Percentiles rank a stretch among this genome's conserved stretches.
phyloP scores from a whole-genome alignment of 1,140 invertebrate genomes.

The Camponotus floridanus region DNA sequence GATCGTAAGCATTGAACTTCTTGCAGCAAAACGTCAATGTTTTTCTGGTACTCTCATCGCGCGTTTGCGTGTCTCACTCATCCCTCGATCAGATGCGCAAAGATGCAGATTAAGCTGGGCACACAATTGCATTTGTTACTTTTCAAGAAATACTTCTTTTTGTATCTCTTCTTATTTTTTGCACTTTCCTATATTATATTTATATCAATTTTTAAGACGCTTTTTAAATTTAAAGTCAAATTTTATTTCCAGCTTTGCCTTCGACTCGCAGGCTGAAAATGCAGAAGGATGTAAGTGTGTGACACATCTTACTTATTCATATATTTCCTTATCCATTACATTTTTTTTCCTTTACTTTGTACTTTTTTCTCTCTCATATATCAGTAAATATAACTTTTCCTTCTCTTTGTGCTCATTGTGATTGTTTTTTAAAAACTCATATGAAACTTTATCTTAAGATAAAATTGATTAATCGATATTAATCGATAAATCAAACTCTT shows the following conservation, averaged over 20 bases:
- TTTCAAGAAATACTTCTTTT: neutral
- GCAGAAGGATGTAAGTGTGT: neutral
- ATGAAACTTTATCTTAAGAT: neutral
- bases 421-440: neutral
- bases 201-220: neutral
- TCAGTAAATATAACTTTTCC: too few species aligned
- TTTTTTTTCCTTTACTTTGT: neutral
- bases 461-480: neutral
- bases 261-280: neutral
- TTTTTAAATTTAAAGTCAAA: neutral
- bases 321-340: neutral
- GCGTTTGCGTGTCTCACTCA: neutral
- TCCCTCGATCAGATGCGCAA: neutral
- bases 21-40: conserved; percentile 41
- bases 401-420: neutral
- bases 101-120: neutral
- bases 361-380: neutral
- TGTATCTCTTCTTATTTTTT: neutral
- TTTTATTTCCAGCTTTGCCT: neutral
- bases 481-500: neutral
- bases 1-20: conserved; percentile 60
- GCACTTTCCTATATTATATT: neutral
- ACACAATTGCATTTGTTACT: neutral
- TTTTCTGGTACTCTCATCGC: neutral
- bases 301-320: neutral